Base-by-base conservation (phyloP, 2,113 vertebrate species). In the Microcebus jonahi region DNA sequence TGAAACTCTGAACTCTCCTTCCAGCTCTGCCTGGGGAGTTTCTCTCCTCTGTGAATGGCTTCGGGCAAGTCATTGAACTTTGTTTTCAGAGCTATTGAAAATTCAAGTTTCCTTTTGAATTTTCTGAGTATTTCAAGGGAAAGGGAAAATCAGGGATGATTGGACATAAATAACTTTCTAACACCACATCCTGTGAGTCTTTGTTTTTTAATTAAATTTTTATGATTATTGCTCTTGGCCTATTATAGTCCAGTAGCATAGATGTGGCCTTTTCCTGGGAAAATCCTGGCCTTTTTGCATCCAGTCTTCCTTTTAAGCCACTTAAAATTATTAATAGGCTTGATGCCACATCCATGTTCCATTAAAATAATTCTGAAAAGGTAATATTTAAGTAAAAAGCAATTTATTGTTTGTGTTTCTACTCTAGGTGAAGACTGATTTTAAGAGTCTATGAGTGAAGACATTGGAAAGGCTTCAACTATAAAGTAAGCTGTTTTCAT, bases 351-450 rank as follows among this genome's bases (percentile, higher is more conserved):
- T 75, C 53, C 31, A 25, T 50, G 42, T 81, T 73, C 57, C 61
- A 18, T 48, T 68, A 31, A 92, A 88, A 55, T 71, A 76, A 83
- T 65, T 80, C 71, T 53, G 7, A 68, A 88, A 75, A 63, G 55
- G 14, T 63, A 17, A 68, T 18, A 29, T 48, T 67, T 92, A 50
- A 82, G 34, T 79, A 65, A 92, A 84, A 68, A 59, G n/a, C 23
- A 42, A 34, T 82, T 92, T 84, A 29, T 70, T 94, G 83, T 95
- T 61, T 97, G 17, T 89, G 14, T 97, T 94, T 95, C 48, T 67
- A 8, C 20, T 84, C 1, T 84, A 98, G 97, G 80, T 93, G 20
- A 94, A 94, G 75, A 67, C 85, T 2, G 23, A 73, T 18, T 20
- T 70, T 34, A 11, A 17, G 17, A 48, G 31, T 42, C 63, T 48